A percentile compares a stretch with the other conserved stretches of the same genome.
Conservation (phyloP, 1,140 invertebrate genomes). For the Metopolophium dirhodum region DNA sequence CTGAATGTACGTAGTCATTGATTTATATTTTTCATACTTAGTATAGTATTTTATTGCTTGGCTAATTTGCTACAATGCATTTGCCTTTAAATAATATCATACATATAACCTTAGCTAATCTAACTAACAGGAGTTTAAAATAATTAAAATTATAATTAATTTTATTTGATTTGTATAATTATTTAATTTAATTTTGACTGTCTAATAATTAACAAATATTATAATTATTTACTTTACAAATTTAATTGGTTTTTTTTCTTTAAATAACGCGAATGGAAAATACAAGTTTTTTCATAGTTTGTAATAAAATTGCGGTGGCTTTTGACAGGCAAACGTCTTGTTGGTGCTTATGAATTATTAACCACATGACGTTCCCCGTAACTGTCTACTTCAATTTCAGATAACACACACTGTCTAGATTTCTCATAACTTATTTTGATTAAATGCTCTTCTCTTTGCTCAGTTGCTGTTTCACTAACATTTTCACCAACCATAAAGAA, state of each 20-base stretch:
- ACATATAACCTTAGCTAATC: neutral
- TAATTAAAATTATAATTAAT: neutral
- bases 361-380: conserved; percentile 3
- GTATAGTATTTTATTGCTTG: neutral
- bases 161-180: neutral
- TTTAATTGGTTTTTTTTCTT: neutral
- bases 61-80: neutral
- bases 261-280: neutral
- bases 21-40: neutral
- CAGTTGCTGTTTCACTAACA: neutral
- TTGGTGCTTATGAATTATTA: conserved; percentile 51
- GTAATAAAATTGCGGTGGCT: neutral
- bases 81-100: neutral
- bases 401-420: conserved; percentile 36
- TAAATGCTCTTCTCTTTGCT: conserved; percentile 35
- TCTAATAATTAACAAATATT: neutral
- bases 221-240: neutral
- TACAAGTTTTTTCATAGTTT: neutral
- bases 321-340: conserved; percentile 47
- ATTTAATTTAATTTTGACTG: neutral
- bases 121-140: neutral
- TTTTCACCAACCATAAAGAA: neutral
- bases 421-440: conserved; percentile 53
- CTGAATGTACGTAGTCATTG: neutral
- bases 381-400: conserved; percentile 53